Percentiles rank a stretch among this genome's conserved stretches.
These are phyloP conservation scores for Micropoecilia bifurca DNA, from an alignment of 2,797 vertebrate species.

Conservation along the genomic window DNA sequence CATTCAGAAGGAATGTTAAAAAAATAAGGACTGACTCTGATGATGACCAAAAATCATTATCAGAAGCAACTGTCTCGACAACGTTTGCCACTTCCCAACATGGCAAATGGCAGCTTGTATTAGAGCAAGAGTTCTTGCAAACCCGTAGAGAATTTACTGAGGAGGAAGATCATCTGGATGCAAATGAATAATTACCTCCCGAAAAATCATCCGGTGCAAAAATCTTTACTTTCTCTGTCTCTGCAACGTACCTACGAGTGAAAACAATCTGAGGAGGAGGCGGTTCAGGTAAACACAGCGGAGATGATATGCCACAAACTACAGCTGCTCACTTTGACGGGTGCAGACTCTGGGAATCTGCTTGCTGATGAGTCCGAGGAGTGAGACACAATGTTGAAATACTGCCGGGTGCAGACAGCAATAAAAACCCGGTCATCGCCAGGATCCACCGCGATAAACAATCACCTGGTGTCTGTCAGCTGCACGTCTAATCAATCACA, in stretches of 20 bases:
- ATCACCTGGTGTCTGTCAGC: constrained; percentile 73
- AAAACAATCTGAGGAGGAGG: constrained; percentile 32
- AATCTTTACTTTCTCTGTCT: constrained; percentile 24
- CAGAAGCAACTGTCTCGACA: constrained; percentile 32
- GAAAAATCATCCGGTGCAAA: constrained; percentile 29
- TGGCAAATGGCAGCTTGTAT: constrained; percentile 41
- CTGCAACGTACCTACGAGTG: constrained; percentile 30
- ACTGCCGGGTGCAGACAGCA: constrained; percentile 73
- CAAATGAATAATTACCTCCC: constrained; percentile 53
- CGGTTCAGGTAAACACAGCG: constrained; percentile 9
- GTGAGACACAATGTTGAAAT: constrained; percentile 79
- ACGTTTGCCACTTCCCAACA: constrained; percentile 44
- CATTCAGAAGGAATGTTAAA: constrained; percentile 32
- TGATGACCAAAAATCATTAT: constrained; percentile 46
- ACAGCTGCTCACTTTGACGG: constrained; percentile 33
- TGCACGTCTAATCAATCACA: constrained; percentile 75
- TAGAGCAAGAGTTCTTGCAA: constrained; percentile 34
- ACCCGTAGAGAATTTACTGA: constrained; percentile 36
- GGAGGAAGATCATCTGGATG: constrained; percentile 42
- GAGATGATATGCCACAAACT: constrained; percentile 18
- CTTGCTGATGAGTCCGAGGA: constrained; percentile 59
- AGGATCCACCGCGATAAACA: constrained; percentile 79
- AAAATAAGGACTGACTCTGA: constrained; percentile 39
- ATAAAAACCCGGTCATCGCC: constrained; percentile 77
- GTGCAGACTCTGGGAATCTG: constrained; percentile 45